A percentile compares a stretch with the other conserved stretches of the same genome.
Conservation (phyloP, 2,888 invertebrate genomes). For the Meliscaeva auricollis region DNA sequence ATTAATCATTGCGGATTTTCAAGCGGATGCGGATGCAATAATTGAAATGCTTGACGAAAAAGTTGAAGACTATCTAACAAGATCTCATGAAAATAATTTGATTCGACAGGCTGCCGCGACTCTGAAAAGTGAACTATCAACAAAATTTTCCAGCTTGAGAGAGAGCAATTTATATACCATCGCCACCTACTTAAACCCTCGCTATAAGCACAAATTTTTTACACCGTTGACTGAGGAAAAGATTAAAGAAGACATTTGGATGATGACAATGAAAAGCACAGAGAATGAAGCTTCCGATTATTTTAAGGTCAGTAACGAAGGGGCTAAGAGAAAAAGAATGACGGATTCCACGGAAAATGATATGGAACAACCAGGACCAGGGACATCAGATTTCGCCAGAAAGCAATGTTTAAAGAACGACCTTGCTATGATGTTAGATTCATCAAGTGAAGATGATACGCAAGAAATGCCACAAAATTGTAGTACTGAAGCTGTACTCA, state of each 20-base stretch:
- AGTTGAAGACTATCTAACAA: too few species aligned
- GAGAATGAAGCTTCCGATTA: not conserved
- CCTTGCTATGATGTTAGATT: not conserved
- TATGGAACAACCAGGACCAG: not conserved
- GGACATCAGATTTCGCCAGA: not conserved
- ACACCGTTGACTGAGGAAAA: not conserved
- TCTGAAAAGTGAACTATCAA: not conserved
- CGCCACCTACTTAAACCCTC: not conserved
- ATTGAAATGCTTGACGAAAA: too few species aligned
- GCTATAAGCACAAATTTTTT: slow-evolving; percentile 6
- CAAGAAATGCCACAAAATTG: not conserved
- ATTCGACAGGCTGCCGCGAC: not conserved
- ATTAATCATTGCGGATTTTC: too few species aligned
- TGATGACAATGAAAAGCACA: not conserved
- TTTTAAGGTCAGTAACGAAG: not conserved
- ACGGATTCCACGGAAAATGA: not conserved
- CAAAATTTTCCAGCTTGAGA: not conserved
- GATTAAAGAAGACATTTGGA: not conserved
- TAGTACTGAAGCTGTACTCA: not conserved
- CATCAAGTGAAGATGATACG: not conserved
- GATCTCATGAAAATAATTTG: not conserved
- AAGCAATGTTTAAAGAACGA: not conserved
- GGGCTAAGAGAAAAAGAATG: not conserved
- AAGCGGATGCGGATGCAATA: too few species aligned
- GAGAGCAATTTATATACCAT: not conserved